Evolutionary conservation across 2,797 vertebrate genomes (phyloP).

Genomic region (Xiphorhynchus erythropygius): DNA sequence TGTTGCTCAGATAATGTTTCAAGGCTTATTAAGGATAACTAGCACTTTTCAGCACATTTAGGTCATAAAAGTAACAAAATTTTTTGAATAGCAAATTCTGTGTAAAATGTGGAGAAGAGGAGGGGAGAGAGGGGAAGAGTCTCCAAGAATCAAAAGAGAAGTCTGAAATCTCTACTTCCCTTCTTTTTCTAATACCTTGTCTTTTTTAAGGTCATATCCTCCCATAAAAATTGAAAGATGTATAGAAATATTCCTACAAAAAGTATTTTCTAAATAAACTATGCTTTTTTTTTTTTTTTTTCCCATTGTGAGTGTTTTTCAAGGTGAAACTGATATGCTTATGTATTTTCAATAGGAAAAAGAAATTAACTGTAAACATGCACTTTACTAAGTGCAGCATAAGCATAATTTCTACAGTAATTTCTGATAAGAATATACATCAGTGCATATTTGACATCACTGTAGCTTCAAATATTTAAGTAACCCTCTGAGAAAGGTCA

Average conservation of each 20-base stretch:
- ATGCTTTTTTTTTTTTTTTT: constrained; percentile 4
- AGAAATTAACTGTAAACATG: constrained; percentile 8
- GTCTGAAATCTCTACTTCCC: neutral
- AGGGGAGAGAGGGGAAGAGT: neutral
- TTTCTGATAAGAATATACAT: constrained; percentile 35
- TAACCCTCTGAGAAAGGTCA: constrained; percentile 63
- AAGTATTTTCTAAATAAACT: neutral
- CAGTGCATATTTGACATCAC: constrained; percentile 2
- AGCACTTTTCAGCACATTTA: neutral
- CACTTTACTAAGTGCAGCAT: constrained; percentile 7
- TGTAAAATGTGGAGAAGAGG: neutral
- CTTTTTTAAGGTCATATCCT: neutral
- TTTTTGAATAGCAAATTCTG: neutral
- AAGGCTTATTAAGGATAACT: neutral
- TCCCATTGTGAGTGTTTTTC: neutral
- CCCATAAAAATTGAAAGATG: neutral
- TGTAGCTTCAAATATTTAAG: constrained; percentile 54
- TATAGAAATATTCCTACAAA: neutral
- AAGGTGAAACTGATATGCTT: constrained; percentile 27
- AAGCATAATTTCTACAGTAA: constrained; percentile 1
- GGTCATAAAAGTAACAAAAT: neutral
- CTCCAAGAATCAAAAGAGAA: neutral
- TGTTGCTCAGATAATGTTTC: neutral
- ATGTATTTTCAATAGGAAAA: constrained; percentile 21
- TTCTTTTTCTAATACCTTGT: neutral